Conservation (phyloP, 2,113 vertebrate genomes). For the Raja brachyura region DNA sequence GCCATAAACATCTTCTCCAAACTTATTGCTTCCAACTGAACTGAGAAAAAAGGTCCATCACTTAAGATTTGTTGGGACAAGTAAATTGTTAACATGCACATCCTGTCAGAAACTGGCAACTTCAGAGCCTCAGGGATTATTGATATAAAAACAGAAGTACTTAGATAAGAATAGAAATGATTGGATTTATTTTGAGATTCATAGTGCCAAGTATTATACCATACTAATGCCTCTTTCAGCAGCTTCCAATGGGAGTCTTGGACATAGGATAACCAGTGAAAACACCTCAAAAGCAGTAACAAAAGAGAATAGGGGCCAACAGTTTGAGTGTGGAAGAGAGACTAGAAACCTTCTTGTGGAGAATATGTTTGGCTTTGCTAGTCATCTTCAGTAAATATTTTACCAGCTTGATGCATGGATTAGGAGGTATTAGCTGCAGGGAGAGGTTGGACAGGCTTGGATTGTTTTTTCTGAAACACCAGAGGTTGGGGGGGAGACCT, state of each 20-base stretch:
- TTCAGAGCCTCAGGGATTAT: background rate
- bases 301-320: background rate
- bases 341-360: background rate
- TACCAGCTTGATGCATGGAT: too few species aligned
- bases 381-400: background rate
- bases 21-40: background rate
- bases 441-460: too few species aligned
- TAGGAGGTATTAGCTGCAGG: too few species aligned
- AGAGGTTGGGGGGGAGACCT: too few species aligned
- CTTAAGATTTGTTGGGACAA: background rate
- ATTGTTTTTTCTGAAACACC: too few species aligned
- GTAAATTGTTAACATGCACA: background rate
- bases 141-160: background rate
- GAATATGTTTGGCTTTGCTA: background rate
- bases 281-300: background rate
- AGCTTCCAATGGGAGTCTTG: background rate
- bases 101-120: background rate
- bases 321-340: background rate
- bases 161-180: background rate
- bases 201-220: background rate
- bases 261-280: background rate
- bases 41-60: background rate
- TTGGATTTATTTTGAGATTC: background rate
- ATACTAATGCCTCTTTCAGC: background rate
- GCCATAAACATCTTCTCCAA: constrained; percentile 4